Evolutionary conservation across 2,888 invertebrate species (phyloP).

Genomic region (Scaptomyza reducta): DNA sequence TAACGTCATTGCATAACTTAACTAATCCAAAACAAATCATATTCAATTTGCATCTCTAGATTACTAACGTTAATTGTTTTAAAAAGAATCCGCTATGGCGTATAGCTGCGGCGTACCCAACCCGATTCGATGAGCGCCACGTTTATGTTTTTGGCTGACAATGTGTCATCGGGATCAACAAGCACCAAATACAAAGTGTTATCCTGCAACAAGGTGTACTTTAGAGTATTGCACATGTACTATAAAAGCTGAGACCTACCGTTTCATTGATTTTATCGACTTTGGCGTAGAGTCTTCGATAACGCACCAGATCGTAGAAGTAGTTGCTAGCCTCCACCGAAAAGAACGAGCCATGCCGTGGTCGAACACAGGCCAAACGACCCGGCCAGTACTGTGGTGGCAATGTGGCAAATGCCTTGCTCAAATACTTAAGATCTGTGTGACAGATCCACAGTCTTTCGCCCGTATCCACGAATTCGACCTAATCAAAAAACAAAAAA

Average conservation of each 20-base stretch:
- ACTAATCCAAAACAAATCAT: not conserved
- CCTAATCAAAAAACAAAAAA: constrained; percentile 48
- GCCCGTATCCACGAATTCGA: constrained; percentile 80
- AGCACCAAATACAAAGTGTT: constrained; percentile 69
- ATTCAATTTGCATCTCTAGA: not conserved
- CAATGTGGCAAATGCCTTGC: constrained; percentile 64
- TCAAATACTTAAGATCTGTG: constrained; percentile 70
- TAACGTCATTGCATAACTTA: not conserved
- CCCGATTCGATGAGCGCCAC: constrained; percentile 40
- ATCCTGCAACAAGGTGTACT: constrained; percentile 51
- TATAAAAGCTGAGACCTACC: constrained; percentile 37
- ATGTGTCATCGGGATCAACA: constrained; percentile 58
- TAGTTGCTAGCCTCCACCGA: constrained; percentile 63
- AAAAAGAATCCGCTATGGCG: too few relatives aligned
- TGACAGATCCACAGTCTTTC: constrained; percentile 66
- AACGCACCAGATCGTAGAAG: constrained; percentile 66
- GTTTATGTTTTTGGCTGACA: constrained; percentile 36
- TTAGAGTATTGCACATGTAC: not conserved
- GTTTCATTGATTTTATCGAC: constrained; percentile 67
- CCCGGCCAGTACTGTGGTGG: constrained; percentile 76
- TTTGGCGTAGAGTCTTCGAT: constrained; percentile 70
- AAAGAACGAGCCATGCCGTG: constrained; percentile 66
- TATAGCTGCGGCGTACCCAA: constrained; percentile 49
- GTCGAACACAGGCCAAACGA: constrained; percentile 72
- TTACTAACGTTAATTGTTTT: too few relatives aligned